Evolutionary conservation across 2,113 vertebrate species (phyloP), one percentile per base, ranked within the genome.

Genomic region (Varanus komodoensis): DNA sequence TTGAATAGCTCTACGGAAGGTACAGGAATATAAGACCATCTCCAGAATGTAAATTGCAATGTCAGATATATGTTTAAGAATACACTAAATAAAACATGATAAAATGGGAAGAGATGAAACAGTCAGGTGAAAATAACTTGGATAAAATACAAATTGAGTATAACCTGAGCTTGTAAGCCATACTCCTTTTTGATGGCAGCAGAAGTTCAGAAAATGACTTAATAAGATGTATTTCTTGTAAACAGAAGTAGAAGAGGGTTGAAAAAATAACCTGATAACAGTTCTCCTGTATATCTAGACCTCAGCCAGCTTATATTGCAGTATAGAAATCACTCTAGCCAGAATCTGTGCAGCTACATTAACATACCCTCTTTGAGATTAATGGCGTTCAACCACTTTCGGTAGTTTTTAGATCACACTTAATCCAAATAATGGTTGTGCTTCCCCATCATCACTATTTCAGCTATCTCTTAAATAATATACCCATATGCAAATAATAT

Each of bases 1-100:
- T 91, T 93, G 91, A 85, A 93, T 86, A 84, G 92, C 79, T 93
- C 87, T 86, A 90, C 92, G 91, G 74, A 75, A 57, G 89, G 8
- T 52, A 81, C 77, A 82, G 81, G 48, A 69, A 25, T 29, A 89
- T 93, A 94, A 93, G 94, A 89, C 89, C 90, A 92, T 89, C 91
- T 92, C 90, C 87, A 93, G 91, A 69, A 80, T 52, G 89, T 71
- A 92, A 73, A 77, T 54, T 44, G 6, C 48, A 74, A 57, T 89
- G 88, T 84, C 85, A 89, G 87, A 92, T 87, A 89, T 91, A 90
- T 81, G 84, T 91, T 92, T 79, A 79, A 94, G 90, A 64, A 85
- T 69, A 81, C 88, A 91, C 67, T 75, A 89, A 89, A 89, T 84
- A 89, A 85, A 89, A 79, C 8, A 21, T 91, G 90, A 95, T 93